Evolutionary conservation across 2,113 vertebrate genomes (phyloP), one percentile per base, ranked within the genome.

Genomic region (Phaethon lepturus): DNA sequence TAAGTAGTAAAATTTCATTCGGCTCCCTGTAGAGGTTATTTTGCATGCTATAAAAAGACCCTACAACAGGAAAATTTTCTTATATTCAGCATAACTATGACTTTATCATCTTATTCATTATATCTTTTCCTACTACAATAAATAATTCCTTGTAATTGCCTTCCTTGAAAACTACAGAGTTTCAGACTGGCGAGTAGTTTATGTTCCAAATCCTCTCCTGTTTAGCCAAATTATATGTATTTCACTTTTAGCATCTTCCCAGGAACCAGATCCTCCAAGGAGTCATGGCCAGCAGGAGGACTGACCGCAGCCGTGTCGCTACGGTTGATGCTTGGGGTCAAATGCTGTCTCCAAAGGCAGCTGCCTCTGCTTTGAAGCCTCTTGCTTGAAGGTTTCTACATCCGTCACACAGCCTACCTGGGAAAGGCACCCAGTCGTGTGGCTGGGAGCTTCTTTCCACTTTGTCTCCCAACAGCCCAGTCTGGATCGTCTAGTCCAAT

Each of bases 221-320:
- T 88, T 76, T 62, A 58, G 8, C 19, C 31, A n/a, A 49, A 63
- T 31, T 20, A 7, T 19, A 13, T 2, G 6, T 12, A 38, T 58
- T 85, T 62, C 15, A 40, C 13, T 71, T n/a, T 9, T 7, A 50
- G 4, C 7, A 13, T 31, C 40, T 50, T 44, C 26, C 58, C 40
- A 45, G 25, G 44, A 50, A 5, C 4, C 13, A 74, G 62, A 40
- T 78, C 49, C n/a, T 38, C 68, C 1, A 3, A 72, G 75, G 11
- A 10, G 1, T 10, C 0, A 0, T 6, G n/a, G 60, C 31, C 2
- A 2, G 58, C 45, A 14, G 53, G 5, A 82, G 25, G 45, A 29
- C 45, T 12, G 69, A 35, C 40, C 4, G 0, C 14, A 23, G 33
- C 45, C 3, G 25, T 49, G 4, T 35, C 22, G 0, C 29, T 59